Evolutionary conservation across 2,113 vertebrate species (phyloP).

Genomic region (Barbus barbus): DNA sequence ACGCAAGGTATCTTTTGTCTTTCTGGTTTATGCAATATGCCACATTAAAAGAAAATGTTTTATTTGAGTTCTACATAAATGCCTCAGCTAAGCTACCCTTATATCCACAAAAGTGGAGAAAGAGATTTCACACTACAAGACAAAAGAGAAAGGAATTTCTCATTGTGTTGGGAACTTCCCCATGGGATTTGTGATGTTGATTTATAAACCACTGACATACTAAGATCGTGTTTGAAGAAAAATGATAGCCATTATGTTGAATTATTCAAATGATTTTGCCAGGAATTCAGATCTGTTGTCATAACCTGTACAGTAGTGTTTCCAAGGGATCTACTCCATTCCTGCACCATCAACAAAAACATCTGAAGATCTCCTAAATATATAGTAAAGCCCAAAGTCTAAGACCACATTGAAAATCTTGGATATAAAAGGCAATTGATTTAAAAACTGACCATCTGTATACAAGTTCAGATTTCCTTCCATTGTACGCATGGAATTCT

Average conservation of each 20-base stretch:
- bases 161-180: slow-evolving; percentile 18
- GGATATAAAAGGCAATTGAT: neutral
- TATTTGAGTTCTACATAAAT: slow-evolving; percentile 3
- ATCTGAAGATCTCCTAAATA: neutral
- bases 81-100: slow-evolving; percentile 1
- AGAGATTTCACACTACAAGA: neutral
- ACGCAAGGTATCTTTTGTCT: slow-evolving; percentile 16
- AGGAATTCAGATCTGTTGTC: slow-evolving; percentile 24
- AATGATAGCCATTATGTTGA: neutral
- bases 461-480: neutral
- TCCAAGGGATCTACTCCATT: neutral
- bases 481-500: neutral
- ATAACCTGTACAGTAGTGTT: neutral
- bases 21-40: neutral
- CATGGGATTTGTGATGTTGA: neutral
- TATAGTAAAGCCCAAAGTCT: neutral
- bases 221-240: slow-evolving; percentile 9
- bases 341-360: neutral
- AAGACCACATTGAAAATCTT: neutral
- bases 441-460: neutral
- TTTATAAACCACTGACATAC: slow-evolving; percentile 4
- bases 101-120: neutral
- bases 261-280: neutral
- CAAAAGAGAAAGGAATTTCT: slow-evolving; percentile 13
- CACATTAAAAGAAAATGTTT: slow-evolving; percentile 30